Evolutionary conservation across 2,797 vertebrate genomes (phyloP).

Genomic region (Gadopsis bispinosus): DNA sequence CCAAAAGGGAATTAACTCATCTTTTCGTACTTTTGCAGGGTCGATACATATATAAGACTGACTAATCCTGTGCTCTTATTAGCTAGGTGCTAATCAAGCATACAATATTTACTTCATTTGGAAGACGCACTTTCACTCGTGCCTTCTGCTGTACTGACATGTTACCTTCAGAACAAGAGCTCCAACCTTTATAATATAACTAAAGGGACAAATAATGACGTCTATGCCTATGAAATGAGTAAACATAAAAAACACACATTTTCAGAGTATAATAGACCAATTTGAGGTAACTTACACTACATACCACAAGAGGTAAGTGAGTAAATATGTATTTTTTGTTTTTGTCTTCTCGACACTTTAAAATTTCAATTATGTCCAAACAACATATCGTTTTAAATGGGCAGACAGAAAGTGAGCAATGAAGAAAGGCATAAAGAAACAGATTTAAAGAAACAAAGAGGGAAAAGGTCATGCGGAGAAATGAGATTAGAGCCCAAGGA

Average conservation of each 20-base stretch:
- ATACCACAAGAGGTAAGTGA: background rate
- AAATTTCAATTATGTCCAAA: background rate
- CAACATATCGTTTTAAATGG: background rate
- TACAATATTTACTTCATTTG: background rate
- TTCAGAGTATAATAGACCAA: background rate
- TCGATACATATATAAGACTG: background rate
- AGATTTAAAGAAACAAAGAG: background rate
- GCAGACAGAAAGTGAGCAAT: background rate
- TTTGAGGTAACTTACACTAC: background rate
- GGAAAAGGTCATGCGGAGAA: background rate
- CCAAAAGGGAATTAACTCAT: no score
- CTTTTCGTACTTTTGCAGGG: no score
- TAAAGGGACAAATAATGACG: background rate
- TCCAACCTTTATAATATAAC: background rate
- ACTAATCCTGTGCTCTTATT: background rate
- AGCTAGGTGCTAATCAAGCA: background rate
- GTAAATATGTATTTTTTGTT: background rate
- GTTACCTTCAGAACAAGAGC: conserved; percentile 14
- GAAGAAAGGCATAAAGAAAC: background rate
- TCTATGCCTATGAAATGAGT: background rate
- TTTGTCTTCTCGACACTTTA: background rate
- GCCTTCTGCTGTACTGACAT: background rate
- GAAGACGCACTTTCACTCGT: background rate
- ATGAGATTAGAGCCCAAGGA: background rate
- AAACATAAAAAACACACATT: background rate